phyloP scores from a whole-genome alignment of 92 coral and sea anemone genomes.

The Metridium senile region DNA sequence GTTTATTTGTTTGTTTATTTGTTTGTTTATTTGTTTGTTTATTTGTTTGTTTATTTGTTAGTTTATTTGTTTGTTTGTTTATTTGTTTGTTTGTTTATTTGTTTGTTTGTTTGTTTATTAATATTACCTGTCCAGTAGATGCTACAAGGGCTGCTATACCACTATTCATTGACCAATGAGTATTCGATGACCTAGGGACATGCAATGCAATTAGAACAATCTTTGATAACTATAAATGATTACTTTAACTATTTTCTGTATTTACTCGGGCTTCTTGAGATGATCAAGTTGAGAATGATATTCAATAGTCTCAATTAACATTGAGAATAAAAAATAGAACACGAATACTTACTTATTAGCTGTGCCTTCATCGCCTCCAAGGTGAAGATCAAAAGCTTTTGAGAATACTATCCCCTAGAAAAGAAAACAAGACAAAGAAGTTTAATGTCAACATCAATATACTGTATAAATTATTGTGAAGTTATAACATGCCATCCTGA shows the following conservation, averaged over 20 bases:
- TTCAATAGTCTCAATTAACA: neutral
- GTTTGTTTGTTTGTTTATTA: neutral
- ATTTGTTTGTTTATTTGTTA: no score
- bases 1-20: no score
- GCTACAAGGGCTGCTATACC: slow-evolving; percentile 89
- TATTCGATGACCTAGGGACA: slow-evolving; percentile 69
- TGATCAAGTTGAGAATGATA: neutral
- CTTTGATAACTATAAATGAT: neutral
- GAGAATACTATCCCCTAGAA: slow-evolving; percentile 81
- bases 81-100: no score
- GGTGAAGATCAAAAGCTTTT: slow-evolving; percentile 83
- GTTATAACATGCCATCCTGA: no score
- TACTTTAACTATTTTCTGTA: no score
- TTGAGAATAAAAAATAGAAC: no score
- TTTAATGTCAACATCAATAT: neutral
- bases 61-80: no score
- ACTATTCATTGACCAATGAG: slow-evolving; percentile 88
- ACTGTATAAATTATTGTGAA: no score
- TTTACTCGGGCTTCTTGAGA: no score
- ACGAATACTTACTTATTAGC: slow-evolving; percentile 51
- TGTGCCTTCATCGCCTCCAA: slow-evolving; percentile 64
- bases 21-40: no score
- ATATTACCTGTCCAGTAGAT: slow-evolving; percentile 68
- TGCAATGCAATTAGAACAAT: neutral
- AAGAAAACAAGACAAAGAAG: neutral